A percentile compares a stretch with the other conserved stretches of the same genome.
Conservation (phyloP, 2,113 vertebrate genomes). For the Campylomormyrus tamandua region DNA sequence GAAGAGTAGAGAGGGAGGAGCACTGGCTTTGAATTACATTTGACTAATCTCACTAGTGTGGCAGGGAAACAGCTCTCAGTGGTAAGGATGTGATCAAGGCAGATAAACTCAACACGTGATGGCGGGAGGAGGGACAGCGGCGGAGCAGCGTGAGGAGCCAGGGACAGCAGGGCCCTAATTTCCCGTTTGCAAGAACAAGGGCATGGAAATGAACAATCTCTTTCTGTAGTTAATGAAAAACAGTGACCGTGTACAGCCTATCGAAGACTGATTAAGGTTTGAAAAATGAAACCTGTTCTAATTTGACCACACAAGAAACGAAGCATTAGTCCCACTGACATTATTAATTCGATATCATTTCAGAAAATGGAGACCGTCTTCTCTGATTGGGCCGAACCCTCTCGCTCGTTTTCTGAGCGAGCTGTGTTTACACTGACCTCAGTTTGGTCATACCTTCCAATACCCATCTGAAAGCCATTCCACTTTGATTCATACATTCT, state of each 20-base stretch:
- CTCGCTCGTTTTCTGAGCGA: not conserved
- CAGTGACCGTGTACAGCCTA: not conserved
- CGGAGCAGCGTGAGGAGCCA: not conserved
- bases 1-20: not conserved
- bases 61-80: slow-evolving; percentile 4
- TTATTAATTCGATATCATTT: not conserved
- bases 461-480: slow-evolving; percentile 1
- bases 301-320: not conserved
- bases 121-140: not conserved
- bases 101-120: not conserved
- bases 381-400: not conserved
- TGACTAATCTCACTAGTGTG: not conserved
- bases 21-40: slow-evolving; percentile 8
- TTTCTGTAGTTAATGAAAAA: slow-evolving; percentile 12
- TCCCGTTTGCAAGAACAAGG: not conserved
- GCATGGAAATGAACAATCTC: slow-evolving; percentile 2
- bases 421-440: not conserved
- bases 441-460: not conserved
- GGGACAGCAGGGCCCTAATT: not conserved
- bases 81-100: slow-evolving; percentile 8
- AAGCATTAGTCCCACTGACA: not conserved
- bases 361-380: not conserved
- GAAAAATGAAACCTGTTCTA: slow-evolving; percentile 5
- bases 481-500: not conserved
- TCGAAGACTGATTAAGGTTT: slow-evolving; percentile 1